These are phyloP conservation scores for Fundulus diaphanus DNA, from an alignment of 2,797 vertebrate species.

Conservation along the genomic window DNA sequence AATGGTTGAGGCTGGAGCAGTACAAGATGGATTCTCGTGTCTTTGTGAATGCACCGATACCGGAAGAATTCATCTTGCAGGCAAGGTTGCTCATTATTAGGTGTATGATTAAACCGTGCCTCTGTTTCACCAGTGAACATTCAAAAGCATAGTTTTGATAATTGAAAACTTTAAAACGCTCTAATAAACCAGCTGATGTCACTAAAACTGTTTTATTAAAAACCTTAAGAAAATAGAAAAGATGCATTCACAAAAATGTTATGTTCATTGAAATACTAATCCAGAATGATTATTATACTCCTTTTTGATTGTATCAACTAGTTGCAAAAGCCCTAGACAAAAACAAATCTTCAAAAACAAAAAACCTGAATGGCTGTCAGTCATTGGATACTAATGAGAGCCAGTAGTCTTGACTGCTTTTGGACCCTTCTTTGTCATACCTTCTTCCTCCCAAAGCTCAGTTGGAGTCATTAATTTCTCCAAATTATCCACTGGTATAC, in stretches of 20 bases:
- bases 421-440: not conserved
- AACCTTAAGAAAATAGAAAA: not conserved
- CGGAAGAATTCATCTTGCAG: too few relatives aligned
- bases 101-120: not conserved
- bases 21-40: too few relatives aligned
- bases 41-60: too few relatives aligned
- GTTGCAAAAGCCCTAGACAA: not conserved
- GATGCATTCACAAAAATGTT: too few relatives aligned
- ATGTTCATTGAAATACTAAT: too few relatives aligned
- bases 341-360: not conserved
- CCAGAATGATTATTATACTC: not conserved
- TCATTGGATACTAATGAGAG: not conserved
- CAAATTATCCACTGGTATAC: not conserved
- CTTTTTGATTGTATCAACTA: not conserved
- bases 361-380: not conserved
- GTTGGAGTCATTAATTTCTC: constrained; percentile 13
- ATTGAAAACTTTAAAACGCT: too few relatives aligned
- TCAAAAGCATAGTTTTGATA: too few relatives aligned
- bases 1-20: too few relatives aligned
- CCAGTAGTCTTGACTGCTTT: not conserved
- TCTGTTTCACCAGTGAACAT: not conserved
- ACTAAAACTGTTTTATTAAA: not conserved
- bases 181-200: not conserved
- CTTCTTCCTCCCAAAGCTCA: not conserved
- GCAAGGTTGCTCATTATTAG: too few relatives aligned